phyloP scores from a whole-genome alignment of 2,797 vertebrate genomes.

The Pseudochaenichthys georgianus region DNA sequence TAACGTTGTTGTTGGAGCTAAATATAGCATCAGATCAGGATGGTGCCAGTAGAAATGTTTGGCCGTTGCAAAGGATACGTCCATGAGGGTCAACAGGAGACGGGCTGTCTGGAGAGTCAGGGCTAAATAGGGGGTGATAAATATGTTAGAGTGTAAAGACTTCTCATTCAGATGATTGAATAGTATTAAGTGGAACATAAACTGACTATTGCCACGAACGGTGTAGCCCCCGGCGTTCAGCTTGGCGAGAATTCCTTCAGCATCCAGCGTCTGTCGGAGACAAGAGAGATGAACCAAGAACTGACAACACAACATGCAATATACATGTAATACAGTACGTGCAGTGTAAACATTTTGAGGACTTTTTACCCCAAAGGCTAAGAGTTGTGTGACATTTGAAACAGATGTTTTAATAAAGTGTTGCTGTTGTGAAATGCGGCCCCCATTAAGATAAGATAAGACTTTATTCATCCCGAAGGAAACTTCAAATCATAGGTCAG shows the following conservation, averaged over 20 bases:
- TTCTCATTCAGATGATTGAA: neutral
- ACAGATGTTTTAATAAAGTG: no score
- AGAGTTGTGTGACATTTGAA: no score
- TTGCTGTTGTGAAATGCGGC: no score
- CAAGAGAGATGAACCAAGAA: neutral
- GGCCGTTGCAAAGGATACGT: conserved; percentile 67
- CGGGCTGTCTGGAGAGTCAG: conserved; percentile 65
- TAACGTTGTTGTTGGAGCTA: no score
- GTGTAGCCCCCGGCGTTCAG: conserved; percentile 67
- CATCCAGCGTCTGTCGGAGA: conserved; percentile 47
- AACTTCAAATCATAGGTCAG: neutral
- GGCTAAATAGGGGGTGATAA: conserved; percentile 38
- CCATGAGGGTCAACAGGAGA: conserved; percentile 62
- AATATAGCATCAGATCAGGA: no score
- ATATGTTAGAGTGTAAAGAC: neutral
- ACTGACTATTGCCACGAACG: conserved; percentile 69
- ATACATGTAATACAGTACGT: no score
- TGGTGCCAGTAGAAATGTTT: neutral
- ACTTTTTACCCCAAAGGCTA: no score
- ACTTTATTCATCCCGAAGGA: no score
- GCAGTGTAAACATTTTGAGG: no score
- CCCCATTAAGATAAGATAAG: no score
- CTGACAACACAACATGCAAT: neutral
- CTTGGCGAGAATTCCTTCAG: conserved; percentile 53
- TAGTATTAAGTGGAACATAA: neutral